Conservation (phyloP, 2,113 vertebrate genomes). For the Corvus moneduloides region DNA sequence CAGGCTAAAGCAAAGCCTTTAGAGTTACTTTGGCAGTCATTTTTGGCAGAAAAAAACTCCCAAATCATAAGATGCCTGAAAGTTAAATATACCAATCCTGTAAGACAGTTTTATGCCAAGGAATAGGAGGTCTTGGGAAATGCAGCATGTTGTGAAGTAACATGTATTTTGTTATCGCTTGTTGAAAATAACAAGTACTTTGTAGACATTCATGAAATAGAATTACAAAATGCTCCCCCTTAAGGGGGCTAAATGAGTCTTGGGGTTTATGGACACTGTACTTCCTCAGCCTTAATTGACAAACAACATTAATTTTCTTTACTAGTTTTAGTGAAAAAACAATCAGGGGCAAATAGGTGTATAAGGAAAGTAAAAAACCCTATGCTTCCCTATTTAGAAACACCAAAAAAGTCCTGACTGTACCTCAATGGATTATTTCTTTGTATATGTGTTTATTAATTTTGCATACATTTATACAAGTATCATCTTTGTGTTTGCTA, state of each 20-base stretch:
- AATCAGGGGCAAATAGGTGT: background rate
- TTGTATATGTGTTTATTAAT: background rate
- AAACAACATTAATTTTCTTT: background rate
- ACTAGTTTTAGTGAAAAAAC: background rate
- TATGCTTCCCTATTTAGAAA: background rate
- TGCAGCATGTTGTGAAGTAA: background rate
- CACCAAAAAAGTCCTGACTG: background rate
- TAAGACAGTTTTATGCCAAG: background rate
- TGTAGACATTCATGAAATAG: background rate
- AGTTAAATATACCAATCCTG: background rate
- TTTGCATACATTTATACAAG: background rate
- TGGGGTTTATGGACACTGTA: background rate
- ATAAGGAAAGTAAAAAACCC: background rate
- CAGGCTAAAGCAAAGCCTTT: background rate
- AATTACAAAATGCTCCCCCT: background rate
- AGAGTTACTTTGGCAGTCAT: background rate
- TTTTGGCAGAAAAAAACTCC: slow-evolving; percentile 3
- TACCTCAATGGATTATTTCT: background rate
- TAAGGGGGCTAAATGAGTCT: background rate
- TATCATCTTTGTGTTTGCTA: background rate
- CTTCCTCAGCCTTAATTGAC: background rate
- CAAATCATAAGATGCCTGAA: background rate
- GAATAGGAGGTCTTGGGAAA: background rate
- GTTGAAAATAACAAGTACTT: background rate
- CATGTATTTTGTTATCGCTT: background rate